Evolutionary conservation across 2,888 invertebrate species (phyloP).

Genomic region (Zaprionus bogoriensis): DNA sequence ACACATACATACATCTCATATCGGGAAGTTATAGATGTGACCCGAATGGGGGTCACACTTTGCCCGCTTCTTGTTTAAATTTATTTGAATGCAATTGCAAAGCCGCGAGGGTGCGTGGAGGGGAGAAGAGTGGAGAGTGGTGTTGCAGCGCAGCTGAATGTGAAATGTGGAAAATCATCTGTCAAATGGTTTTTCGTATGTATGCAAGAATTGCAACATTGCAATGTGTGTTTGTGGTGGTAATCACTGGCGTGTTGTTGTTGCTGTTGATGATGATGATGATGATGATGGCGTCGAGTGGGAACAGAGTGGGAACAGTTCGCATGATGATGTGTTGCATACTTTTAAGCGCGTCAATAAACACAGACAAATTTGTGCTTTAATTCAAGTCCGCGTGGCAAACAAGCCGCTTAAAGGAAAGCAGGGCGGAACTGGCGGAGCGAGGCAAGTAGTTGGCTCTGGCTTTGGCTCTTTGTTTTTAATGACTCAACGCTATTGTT

Average conservation of each 20-base stretch:
- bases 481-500: constrained; percentile 62
- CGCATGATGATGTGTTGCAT: constrained; percentile 43
- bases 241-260: constrained; percentile 27
- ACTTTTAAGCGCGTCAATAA: constrained; percentile 49
- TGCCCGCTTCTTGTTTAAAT: too few relatives aligned
- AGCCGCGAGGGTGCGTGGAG: too few relatives aligned
- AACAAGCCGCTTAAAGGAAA: constrained; percentile 13
- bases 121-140: too few relatives aligned
- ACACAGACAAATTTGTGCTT: constrained; percentile 12
- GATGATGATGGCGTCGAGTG: neutral
- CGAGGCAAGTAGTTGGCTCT: constrained; percentile 30
- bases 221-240: constrained; percentile 37
- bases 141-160: constrained; percentile 43
- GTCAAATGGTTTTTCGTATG: constrained; percentile 50
- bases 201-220: constrained; percentile 38
- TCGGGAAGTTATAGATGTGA: too few relatives aligned
- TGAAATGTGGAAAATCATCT: constrained; percentile 68
- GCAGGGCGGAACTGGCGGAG: neutral
- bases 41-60: too few relatives aligned
- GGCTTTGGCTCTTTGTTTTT: constrained; percentile 59
- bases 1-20: too few relatives aligned
- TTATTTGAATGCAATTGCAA: constrained; percentile 51
- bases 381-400: constrained; percentile 2
- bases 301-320: constrained; percentile 11
- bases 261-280: neutral